Evolutionary conservation across 1,140 invertebrate genomes (phyloP).

Genomic region (Teleopsis dalmanni): DNA sequence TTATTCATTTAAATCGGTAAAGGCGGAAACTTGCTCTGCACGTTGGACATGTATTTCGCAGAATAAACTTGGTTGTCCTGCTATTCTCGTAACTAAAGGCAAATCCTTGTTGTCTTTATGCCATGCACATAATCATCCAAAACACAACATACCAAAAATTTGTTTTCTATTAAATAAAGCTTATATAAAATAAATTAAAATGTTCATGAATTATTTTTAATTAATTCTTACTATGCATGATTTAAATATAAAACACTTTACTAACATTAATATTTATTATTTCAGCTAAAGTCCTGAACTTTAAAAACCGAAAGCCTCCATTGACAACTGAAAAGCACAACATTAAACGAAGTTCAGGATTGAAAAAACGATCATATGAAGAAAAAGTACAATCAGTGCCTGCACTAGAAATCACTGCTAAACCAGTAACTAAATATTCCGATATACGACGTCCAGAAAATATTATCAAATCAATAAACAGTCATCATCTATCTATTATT

Average conservation of each 20-base stretch:
- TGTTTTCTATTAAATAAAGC: slow-evolving; percentile 23
- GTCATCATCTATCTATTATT: slow-evolving; percentile 25
- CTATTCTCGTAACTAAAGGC: slow-evolving; percentile 20
- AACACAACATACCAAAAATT: slow-evolving; percentile 16
- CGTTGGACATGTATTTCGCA: slow-evolving; percentile 32
- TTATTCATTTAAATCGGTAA: slow-evolving; percentile 22
- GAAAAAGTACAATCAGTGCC: background rate
- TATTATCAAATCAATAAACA: slow-evolving; percentile 2
- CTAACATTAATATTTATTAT: too few species aligned
- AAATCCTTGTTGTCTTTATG: slow-evolving; percentile 18
- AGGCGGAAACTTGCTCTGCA: slow-evolving; percentile 15
- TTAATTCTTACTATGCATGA: too few species aligned
- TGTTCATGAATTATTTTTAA: background rate
- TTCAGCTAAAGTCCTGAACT: too few species aligned
- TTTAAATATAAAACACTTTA: too few species aligned
- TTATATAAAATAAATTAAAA: slow-evolving; percentile 2
- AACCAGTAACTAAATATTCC: background rate
- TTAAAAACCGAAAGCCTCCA: too few species aligned
- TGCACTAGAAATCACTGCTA: background rate
- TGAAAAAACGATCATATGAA: background rate
- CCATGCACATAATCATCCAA: slow-evolving; percentile 26
- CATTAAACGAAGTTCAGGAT: background rate
- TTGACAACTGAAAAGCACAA: too few species aligned
- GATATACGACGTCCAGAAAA: background rate
- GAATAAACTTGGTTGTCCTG: slow-evolving; percentile 21